phyloP scores from a whole-genome alignment of 1,140 invertebrate genomes.

The Drosophila willistoni region DNA sequence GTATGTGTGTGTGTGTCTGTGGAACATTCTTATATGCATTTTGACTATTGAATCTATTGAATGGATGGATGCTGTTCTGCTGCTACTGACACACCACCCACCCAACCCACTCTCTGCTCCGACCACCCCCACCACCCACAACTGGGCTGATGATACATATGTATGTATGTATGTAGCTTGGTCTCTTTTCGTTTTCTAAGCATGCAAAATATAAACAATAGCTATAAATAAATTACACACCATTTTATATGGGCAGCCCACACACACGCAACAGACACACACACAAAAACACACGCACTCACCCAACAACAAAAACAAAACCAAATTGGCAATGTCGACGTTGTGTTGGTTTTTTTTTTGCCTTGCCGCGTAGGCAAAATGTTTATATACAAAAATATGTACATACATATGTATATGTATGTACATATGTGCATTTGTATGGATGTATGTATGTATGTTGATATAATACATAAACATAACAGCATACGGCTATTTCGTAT shows the following conservation, averaged over 20 bases:
- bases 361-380: conserved; percentile 20
- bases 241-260: conserved; percentile 38
- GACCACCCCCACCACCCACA: background rate
- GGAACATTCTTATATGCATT: conserved; percentile 4
- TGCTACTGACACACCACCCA: no score
- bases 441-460: conserved; percentile 23
- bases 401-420: conserved; percentile 22
- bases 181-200: conserved; percentile 37
- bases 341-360: background rate
- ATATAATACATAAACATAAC: conserved; percentile 77
- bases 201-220: conserved; percentile 79
- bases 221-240: conserved; percentile 69
- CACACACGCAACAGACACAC: conserved; percentile 43
- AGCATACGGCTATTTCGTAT: conserved; percentile 70
- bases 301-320: conserved; percentile 5
- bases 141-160: background rate
- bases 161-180: conserved; percentile 27
- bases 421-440: background rate
- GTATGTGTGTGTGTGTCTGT: background rate
- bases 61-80: conserved; percentile 7
- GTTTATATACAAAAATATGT: background rate
- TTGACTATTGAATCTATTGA: background rate
- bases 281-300: background rate
- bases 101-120: no score
- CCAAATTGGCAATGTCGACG: conserved; percentile 18